phyloP scores from a whole-genome alignment of 2,113 vertebrate species.

The Andinoacara biseriatus region DNA sequence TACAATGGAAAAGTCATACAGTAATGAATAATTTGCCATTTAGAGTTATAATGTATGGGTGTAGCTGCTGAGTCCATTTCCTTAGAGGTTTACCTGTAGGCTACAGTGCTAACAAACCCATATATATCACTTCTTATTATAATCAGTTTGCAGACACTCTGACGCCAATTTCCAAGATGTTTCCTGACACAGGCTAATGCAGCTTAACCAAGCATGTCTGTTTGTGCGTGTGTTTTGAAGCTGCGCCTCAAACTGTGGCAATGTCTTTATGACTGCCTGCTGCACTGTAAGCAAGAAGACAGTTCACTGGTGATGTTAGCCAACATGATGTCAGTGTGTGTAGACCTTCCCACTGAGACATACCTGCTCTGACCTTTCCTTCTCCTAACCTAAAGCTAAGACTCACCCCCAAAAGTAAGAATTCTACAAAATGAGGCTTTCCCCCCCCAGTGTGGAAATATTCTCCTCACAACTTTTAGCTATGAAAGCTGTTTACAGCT shows the following conservation, averaged over 20 bases:
- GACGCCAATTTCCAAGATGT: constrained; percentile 62
- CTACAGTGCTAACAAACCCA: neutral
- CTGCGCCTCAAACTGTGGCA: constrained; percentile 35
- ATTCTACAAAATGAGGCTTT: neutral
- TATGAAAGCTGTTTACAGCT: neutral
- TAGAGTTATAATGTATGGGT: neutral
- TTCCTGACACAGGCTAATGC: constrained; percentile 62
- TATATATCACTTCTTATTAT: constrained; percentile 8
- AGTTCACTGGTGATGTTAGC: constrained; percentile 51
- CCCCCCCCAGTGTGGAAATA: neutral
- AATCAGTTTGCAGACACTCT: constrained; percentile 44
- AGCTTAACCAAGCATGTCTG: constrained; percentile 54
- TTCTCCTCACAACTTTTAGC: neutral
- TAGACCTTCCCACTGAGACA: constrained; percentile 10
- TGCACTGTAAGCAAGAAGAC: constrained; percentile 38
- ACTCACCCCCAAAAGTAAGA: neutral
- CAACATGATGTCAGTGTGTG: constrained; percentile 46
- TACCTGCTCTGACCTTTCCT: constrained; percentile 57
- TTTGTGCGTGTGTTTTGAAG: constrained; percentile 1
- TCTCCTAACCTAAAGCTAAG: constrained; percentile 17
- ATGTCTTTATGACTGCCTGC: constrained; percentile 48
- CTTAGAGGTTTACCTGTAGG: neutral
- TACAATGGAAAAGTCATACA: neutral
- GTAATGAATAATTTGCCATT: neutral
- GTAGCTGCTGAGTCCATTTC: constrained; percentile 10